A percentile compares a stretch with the other conserved stretches of the same genome.
Evolutionary conservation across 2,113 vertebrate species (phyloP).

Genomic region (Archilochus colubris): DNA sequence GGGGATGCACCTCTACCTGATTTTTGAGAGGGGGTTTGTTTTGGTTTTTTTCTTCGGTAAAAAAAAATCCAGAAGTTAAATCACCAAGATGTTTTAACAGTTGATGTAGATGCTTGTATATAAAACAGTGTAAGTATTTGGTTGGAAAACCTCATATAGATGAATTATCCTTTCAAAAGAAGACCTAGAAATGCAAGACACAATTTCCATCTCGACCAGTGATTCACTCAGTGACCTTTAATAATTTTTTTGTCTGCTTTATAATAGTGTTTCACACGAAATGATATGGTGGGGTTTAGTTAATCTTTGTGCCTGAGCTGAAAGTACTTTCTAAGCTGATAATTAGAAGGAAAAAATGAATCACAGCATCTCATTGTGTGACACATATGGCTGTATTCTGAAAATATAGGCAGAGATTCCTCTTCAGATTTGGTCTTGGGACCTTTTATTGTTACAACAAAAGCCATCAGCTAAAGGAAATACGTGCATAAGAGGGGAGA

Average conservation of each 20-base stretch:
- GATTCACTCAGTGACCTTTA: neutral
- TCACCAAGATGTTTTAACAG: neutral
- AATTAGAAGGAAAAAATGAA: neutral
- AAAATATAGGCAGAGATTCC: neutral
- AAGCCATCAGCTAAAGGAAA: neutral
- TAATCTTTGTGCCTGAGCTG: neutral
- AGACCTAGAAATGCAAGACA: neutral
- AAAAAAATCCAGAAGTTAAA: neutral
- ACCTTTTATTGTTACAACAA: neutral
- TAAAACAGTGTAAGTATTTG: neutral
- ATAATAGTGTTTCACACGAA: neutral
- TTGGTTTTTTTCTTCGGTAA: neutral
- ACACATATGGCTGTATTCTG: neutral
- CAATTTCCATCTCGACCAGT: neutral
- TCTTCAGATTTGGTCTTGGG: neutral
- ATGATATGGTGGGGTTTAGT: neutral
- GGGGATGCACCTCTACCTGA: neutral
- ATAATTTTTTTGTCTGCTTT: neutral
- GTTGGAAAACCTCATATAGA: neutral
- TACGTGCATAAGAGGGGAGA: rapidly evolving
- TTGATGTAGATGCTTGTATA: neutral
- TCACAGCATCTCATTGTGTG: neutral
- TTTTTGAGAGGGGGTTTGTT: too few relatives aligned
- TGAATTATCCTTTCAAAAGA: neutral
- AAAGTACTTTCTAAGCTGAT: neutral